phyloP scores from a whole-genome alignment of 2,888 invertebrate species.

The Apotomis capreana region DNA sequence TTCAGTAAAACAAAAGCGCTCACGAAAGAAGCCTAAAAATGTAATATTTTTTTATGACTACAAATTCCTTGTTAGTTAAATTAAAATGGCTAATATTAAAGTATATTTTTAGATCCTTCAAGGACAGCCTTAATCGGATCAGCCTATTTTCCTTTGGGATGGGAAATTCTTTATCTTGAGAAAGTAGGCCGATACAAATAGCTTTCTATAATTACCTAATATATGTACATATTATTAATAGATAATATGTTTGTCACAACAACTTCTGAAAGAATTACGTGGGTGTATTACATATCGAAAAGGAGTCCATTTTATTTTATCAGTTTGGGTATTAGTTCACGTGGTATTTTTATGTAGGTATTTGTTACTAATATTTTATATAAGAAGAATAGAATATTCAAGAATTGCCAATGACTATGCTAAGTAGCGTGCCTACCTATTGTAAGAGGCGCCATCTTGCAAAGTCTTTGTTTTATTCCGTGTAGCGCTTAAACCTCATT shows the following conservation, averaged over 20 bases:
- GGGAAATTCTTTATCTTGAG: constrained; percentile 14
- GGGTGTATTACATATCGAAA: not conserved
- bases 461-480: too few species aligned
- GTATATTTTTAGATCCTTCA: constrained; percentile 21
- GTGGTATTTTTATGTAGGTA: too few species aligned
- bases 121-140: constrained; percentile 3
- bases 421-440: too few species aligned
- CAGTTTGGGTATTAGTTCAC: not conserved
- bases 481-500: too few species aligned
- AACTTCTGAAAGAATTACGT: not conserved
- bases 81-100: constrained; percentile 14
- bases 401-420: too few species aligned
- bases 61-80: not conserved
- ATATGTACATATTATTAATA: constrained; percentile 1
- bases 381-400: too few species aligned
- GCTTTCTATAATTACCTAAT: not conserved
- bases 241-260: not conserved
- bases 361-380: too few species aligned
- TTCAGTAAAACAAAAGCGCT: not conserved
- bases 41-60: constrained; percentile 1
- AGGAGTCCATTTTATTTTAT: not conserved
- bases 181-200: constrained; percentile 21
- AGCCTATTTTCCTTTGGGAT: constrained; percentile 21
- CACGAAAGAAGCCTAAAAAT: not conserved
- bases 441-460: too few species aligned